These are phyloP conservation scores for Diadegma fenestrale DNA, from an alignment of 2,888 invertebrate genomes.

Conservation along the genomic window DNA sequence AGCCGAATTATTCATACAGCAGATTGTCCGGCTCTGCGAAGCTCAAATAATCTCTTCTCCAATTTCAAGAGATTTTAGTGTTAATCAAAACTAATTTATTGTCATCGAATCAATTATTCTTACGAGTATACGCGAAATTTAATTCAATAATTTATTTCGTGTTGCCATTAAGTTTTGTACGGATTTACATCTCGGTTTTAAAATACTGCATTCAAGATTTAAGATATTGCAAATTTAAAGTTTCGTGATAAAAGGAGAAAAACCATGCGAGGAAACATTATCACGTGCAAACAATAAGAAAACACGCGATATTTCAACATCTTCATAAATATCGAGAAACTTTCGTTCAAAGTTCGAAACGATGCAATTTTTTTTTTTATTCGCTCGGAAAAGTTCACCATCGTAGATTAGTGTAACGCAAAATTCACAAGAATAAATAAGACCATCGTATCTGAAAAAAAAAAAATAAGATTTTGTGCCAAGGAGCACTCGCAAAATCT, in stretches of 20 bases:
- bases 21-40: conserved; percentile 15
- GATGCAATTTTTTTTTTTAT: neutral
- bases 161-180: neutral
- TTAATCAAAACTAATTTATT: neutral
- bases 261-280: neutral
- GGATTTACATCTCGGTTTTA: neutral
- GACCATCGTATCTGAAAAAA: neutral
- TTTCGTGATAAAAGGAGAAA: neutral
- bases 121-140: neutral
- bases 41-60: neutral
- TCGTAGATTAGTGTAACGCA: neutral
- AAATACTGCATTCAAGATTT: neutral
- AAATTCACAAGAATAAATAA: neutral
- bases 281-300: neutral
- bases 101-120: neutral
- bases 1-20: conserved; percentile 38
- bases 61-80: neutral
- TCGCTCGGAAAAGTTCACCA: neutral
- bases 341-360: neutral
- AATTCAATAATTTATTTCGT: neutral
- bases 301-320: neutral
- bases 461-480: neutral
- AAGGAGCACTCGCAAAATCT: neutral
- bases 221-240: neutral
- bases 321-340: neutral